Conservation (phyloP, 2,797 vertebrate species). For the Oreonectes daqikongensis region DNA sequence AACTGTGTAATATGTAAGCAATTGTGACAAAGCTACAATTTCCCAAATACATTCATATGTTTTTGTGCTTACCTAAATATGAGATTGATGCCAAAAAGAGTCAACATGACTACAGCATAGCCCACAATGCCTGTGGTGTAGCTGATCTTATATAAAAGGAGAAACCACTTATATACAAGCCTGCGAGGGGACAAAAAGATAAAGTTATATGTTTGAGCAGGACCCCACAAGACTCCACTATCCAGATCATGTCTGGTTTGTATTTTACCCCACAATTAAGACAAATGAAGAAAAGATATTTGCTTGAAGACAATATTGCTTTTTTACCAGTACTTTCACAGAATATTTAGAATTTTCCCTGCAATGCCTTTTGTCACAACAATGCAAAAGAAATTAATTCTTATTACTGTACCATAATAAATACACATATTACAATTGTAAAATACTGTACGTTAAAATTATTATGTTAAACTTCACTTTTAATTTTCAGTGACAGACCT, state of each 20-base stretch:
- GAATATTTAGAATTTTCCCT: neutral
- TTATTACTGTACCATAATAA: neutral
- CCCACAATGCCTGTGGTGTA: slow-evolving; percentile 94
- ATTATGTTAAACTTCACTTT: no score
- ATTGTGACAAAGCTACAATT: no score
- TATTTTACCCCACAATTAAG: neutral
- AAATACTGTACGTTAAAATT: neutral
- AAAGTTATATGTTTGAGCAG: neutral
- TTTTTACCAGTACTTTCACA: neutral
- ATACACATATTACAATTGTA: neutral
- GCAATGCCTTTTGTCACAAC: no score
- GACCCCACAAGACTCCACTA: neutral
- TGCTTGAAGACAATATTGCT: neutral
- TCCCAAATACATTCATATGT: no score
- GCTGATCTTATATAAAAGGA: slow-evolving; percentile 98
- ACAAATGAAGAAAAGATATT: neutral
- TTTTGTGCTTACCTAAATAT: slow-evolving; percentile 88
- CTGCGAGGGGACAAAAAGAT: slow-evolving; percentile 65
- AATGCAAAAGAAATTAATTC: neutral
- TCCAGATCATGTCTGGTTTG: neutral
- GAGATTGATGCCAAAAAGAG: slow-evolving; percentile 95
- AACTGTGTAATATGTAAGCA: no score
- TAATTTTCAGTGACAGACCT: no score
- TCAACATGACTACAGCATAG: slow-evolving; percentile 97
- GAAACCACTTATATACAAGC: slow-evolving; percentile 99